These are phyloP conservation scores for Diploscapter pachys DNA, from an alignment of 1,140 invertebrate genomes.

Conservation along the genomic window DNA sequence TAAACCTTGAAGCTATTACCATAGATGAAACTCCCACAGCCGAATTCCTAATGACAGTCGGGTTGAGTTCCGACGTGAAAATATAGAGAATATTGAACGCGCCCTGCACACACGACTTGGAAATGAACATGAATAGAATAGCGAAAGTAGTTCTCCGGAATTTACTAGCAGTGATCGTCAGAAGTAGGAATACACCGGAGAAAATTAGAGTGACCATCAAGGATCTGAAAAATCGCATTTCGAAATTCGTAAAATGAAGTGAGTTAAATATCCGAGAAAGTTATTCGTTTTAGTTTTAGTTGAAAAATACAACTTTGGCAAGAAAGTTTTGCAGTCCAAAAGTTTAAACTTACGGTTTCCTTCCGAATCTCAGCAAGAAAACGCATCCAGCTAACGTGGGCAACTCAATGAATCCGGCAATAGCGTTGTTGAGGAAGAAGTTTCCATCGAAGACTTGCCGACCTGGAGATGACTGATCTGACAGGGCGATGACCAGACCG, in stretches of 20 bases:
- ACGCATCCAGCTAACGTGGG: conserved; percentile 55
- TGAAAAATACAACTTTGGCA: background rate
- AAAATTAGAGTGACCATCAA: conserved; percentile 54
- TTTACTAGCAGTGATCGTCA: conserved; percentile 46
- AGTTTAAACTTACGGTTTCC: conserved; percentile 41
- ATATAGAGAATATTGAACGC: conserved; percentile 59
- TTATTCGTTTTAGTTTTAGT: no score
- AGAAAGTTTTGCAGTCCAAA: background rate
- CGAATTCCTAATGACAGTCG: conserved; percentile 53
- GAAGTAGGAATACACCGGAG: conserved; percentile 48
- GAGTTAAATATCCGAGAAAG: conserved; percentile 4
- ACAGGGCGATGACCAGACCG: conserved; percentile 56
- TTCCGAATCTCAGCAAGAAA: conserved; percentile 49
- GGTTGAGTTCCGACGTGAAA: conserved; percentile 57
- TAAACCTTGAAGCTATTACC: conserved; percentile 7
- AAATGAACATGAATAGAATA: conserved; percentile 54
- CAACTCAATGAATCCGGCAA: conserved; percentile 56
- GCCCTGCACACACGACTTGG: conserved; percentile 56
- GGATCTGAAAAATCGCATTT: conserved; percentile 41
- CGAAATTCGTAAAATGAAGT: conserved; percentile 10
- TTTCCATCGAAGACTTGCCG: conserved; percentile 54
- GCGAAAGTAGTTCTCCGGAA: conserved; percentile 50
- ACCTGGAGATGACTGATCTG: conserved; percentile 55
- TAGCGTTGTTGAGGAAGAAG: conserved; percentile 58
- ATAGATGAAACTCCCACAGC: conserved; percentile 39